A percentile compares a stretch with the other conserved stretches of the same genome.
phyloP scores from a whole-genome alignment of 1,140 invertebrate genomes.

The Drosophila funebris region DNA sequence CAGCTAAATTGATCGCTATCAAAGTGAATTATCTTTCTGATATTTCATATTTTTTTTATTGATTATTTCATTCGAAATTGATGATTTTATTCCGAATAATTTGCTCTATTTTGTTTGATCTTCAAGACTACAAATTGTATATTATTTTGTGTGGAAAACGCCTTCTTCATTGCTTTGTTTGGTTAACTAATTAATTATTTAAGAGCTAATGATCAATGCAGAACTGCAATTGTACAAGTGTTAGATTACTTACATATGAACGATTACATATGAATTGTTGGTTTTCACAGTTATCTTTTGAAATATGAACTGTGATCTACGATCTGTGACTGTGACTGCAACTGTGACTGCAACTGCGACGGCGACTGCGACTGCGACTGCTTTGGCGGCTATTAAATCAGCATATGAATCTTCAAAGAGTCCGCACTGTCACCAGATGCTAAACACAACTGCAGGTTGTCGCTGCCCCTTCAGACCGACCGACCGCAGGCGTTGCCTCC shows the following conservation, averaged over 20 bases:
- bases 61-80: too few relatives aligned
- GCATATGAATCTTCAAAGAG: slow-evolving; percentile 38
- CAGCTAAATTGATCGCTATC: too few relatives aligned
- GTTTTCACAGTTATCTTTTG: background rate
- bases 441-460: slow-evolving; percentile 22
- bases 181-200: too few relatives aligned
- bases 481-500: background rate
- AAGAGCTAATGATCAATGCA: too few relatives aligned
- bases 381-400: slow-evolving; percentile 35
- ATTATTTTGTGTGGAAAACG: too few relatives aligned
- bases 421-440: slow-evolving; percentile 34
- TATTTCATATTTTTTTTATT: too few relatives aligned
- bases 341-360: background rate
- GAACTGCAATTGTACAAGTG: background rate
- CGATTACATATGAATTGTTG: too few relatives aligned
- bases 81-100: too few relatives aligned
- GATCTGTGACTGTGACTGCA: background rate
- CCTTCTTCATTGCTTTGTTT: too few relatives aligned
- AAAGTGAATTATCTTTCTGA: too few relatives aligned
- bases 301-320: slow-evolving; percentile 9
- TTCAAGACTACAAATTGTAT: too few relatives aligned
- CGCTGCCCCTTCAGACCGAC: background rate
- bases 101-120: too few relatives aligned
- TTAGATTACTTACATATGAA: background rate
- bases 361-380: background rate